Base-by-base conservation (phyloP, 2,888 invertebrate species). In the Hypsopygia costalis region DNA sequence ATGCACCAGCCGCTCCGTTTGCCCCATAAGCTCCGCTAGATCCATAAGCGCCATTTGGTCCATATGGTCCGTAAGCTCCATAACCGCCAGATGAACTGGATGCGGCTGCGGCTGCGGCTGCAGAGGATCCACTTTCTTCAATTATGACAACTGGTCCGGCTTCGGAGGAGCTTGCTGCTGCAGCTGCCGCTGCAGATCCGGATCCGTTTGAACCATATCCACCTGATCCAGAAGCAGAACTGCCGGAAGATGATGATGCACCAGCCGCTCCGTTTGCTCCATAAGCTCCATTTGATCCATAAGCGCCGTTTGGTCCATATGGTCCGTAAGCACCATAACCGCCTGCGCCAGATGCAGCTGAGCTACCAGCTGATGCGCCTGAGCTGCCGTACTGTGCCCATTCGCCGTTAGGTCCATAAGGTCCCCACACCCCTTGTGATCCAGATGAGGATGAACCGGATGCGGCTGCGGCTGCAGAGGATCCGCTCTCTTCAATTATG, bases 381-480 rank as follows among this genome's bases (percentile, higher is more conserved):
- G 16, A 11, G 20, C 20, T 27, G 1, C 3, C 16, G 16, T 16
- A 16, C 4, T 30, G 31, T 20, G 10, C 39, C 1, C 29, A 35
- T 22, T 36, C 37, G 6, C 16, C 40, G 25, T 25, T 22, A 11
- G 35, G 27, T 35, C 35, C 35, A 4, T 35, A 27, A 25, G 12
- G 27, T 11, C 35, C 27, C 1, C 7, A 8, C n/a, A 8, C 5
- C 25, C 35, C 35, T 37, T 27, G 21, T 22, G 25, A 11, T 11
- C 34, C 34, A 21, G 36, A 9, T 12, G 28, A 35, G 11, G 31
- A 31, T 5, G 38, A 11, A 7, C 32, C 35, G 28, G 20, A 37
- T 8, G 44, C 43, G 11, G 44, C 41, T 5, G 36, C 51, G 7
- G 44, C 46, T 33, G 42, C 47, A 4, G 37, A 46, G 32, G 4